Percentiles rank a stretch among this genome's conserved stretches.
phyloP scores from a whole-genome alignment of 2,888 invertebrate genomes.

The Julus scandinavius region DNA sequence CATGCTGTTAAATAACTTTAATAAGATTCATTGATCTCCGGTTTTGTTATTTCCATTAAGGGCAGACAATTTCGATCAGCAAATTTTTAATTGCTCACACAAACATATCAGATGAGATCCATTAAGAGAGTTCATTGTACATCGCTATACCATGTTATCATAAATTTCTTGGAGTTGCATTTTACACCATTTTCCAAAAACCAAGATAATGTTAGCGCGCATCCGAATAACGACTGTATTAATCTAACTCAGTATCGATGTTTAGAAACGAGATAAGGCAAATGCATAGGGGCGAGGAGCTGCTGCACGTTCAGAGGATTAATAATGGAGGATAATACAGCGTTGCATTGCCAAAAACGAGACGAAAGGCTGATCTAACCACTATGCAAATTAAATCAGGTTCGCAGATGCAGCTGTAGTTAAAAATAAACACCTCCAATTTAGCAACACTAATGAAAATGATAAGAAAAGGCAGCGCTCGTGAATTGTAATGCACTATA shows the following conservation, averaged over 20 bases:
- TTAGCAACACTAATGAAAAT: slow-evolving; percentile 29
- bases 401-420: slow-evolving; percentile 19
- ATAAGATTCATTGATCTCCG: no score
- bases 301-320: neutral
- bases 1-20: no score
- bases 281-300: neutral
- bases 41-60: no score
- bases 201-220: neutral
- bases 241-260: neutral
- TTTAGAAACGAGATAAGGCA: neutral
- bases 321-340: neutral
- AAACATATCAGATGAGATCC: no score
- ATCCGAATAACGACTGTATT: neutral
- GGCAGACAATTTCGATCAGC: no score
- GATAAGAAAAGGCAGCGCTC: neutral
- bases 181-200: neutral
- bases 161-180: neutral
- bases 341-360: neutral
- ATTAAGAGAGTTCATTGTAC: no score
- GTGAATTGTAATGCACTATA: neutral
- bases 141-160: no score
- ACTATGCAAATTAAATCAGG: slow-evolving; percentile 30
- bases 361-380: slow-evolving; percentile 8
- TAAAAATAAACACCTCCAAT: slow-evolving; percentile 24
- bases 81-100: no score